These are phyloP conservation scores for Papilio demoleus DNA, from an alignment of 2,888 invertebrate species.

Conservation along the genomic window DNA sequence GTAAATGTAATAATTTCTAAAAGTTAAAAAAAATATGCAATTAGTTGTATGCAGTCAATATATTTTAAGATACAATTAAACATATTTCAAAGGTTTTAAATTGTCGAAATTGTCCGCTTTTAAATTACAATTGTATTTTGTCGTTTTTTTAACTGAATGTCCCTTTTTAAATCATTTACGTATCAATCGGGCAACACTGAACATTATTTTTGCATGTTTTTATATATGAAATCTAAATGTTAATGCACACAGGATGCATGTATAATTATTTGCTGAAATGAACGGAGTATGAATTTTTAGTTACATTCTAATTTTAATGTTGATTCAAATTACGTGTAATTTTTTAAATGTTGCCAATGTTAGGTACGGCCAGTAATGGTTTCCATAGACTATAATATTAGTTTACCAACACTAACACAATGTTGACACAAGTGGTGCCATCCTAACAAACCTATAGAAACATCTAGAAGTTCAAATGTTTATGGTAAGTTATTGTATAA, in stretches of 20 bases:
- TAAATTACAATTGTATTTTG: constrained; percentile 15
- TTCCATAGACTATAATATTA: constrained; percentile 53
- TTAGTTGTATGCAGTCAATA: constrained; percentile 18
- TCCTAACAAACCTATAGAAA: constrained; percentile 54
- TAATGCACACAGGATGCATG: constrained; percentile 47
- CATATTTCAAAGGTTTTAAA: not conserved
- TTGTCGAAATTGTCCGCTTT: not conserved
- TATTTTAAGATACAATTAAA: constrained; percentile 6
- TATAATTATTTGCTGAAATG: constrained; percentile 47
- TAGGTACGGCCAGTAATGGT: constrained; percentile 67
- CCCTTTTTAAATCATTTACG: constrained; percentile 11
- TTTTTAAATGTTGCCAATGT: constrained; percentile 63
- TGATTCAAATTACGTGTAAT: constrained; percentile 45
- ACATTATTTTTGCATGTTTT: constrained; percentile 33
- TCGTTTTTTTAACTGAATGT: constrained; percentile 17
- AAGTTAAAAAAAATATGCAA: constrained; percentile 4
- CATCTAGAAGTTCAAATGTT: constrained; percentile 46
- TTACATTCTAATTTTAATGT: constrained; percentile 52
- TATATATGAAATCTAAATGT: constrained; percentile 40
- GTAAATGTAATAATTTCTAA: constrained; percentile 13
- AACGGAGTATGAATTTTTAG: constrained; percentile 53
- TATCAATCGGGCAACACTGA: constrained; percentile 26
- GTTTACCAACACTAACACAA: constrained; percentile 49
- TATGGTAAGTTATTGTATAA: constrained; percentile 47
- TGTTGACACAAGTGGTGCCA: constrained; percentile 72